Evolutionary conservation across 2,797 vertebrate genomes (phyloP).

Genomic region (Sebastes iracundus): DNA sequence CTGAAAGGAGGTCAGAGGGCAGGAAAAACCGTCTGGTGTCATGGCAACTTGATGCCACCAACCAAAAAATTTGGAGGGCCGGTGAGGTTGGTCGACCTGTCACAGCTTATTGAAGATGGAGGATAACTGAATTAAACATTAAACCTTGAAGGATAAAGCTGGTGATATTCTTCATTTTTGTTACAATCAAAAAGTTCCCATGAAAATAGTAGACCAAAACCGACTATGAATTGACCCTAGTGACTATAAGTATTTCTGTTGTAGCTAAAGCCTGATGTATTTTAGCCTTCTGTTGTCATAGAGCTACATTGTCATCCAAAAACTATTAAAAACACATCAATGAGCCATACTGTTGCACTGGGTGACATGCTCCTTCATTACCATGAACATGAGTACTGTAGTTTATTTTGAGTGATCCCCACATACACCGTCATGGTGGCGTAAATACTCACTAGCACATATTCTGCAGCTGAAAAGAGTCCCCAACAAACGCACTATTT

Average conservation of each 20-base stretch:
- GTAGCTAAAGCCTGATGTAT: neutral
- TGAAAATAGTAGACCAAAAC: neutral
- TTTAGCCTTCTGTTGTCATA: neutral
- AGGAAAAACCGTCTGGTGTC: constrained; percentile 82
- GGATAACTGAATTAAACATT: neutral
- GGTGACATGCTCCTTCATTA: neutral
- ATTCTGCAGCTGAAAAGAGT: neutral
- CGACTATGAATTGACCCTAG: neutral
- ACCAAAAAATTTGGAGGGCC: constrained; percentile 46
- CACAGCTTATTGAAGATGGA: neutral
- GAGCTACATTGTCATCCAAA: neutral
- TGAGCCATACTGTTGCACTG: neutral
- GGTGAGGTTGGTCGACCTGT: constrained; percentile 30
- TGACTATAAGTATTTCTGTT: neutral
- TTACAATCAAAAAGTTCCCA: neutral
- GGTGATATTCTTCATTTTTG: neutral
- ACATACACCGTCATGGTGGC: neutral
- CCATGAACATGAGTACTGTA: neutral
- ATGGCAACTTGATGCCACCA: constrained; percentile 78
- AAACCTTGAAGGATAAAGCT: neutral
- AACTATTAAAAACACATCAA: neutral
- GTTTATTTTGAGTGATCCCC: neutral
- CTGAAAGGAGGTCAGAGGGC: constrained; percentile 80
- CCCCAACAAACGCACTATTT: neutral
- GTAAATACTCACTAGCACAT: neutral